These are phyloP conservation scores for Montipora capitata DNA, from an alignment of 92 coral and sea anemone genomes.

Conservation along the genomic window DNA sequence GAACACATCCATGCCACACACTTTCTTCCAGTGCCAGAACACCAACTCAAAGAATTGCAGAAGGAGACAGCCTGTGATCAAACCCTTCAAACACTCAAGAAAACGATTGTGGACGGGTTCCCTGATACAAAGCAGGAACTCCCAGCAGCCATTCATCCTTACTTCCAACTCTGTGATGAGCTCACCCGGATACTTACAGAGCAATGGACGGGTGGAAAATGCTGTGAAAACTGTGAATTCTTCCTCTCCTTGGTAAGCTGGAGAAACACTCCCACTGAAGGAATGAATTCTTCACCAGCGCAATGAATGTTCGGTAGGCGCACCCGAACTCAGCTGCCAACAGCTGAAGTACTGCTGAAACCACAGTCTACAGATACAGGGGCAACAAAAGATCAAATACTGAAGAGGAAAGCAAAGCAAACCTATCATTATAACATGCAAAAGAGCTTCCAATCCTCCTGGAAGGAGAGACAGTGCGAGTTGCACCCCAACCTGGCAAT, in stretches of 20 bases:
- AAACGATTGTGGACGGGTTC: constrained; percentile 71
- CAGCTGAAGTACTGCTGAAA: constrained; percentile 1
- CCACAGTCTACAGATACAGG: neutral
- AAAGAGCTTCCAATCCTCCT: neutral
- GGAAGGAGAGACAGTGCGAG: neutral
- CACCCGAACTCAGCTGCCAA: constrained; percentile 14
- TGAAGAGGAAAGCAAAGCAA: neutral
- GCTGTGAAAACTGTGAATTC: constrained; percentile 41
- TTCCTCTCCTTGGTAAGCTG: constrained; percentile 11
- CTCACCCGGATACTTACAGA: constrained; percentile 38
- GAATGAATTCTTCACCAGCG: constrained; percentile 22
- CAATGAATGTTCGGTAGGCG: no score
- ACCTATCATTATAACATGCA: constrained; percentile 2
- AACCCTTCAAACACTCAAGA: constrained; percentile 47
- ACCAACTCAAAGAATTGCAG: constrained; percentile 44
- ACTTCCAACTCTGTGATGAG: constrained; percentile 65
- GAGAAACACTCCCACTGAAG: constrained; percentile 35
- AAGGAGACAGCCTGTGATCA: constrained; percentile 73
- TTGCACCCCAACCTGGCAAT: neutral
- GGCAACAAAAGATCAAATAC: neutral
- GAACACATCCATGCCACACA: constrained; percentile 56
- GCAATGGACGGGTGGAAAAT: constrained; percentile 39
- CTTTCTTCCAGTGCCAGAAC: constrained; percentile 58
- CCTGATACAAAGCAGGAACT: constrained; percentile 56
- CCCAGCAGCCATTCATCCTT: constrained; percentile 29